phyloP scores from a whole-genome alignment of 2,888 invertebrate species.

The Ashinkailepas kermadecensis region DNA sequence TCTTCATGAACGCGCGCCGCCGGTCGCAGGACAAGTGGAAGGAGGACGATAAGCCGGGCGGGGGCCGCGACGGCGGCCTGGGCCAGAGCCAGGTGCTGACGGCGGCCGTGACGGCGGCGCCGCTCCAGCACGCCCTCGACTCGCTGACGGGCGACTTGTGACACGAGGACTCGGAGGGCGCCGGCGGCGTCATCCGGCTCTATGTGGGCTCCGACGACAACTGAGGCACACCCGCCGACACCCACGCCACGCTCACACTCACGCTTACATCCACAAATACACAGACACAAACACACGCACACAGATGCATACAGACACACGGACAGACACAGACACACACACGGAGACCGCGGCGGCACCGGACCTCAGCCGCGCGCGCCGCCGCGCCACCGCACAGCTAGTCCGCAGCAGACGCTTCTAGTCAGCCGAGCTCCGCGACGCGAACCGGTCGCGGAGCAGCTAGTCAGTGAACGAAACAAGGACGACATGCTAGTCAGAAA shows the following conservation, averaged over 20 bases:
- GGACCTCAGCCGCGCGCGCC: neutral
- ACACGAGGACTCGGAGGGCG: constrained; percentile 25
- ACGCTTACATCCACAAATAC: neutral
- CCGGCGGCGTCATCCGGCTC: constrained; percentile 27
- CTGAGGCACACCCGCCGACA: neutral
- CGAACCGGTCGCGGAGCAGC: neutral
- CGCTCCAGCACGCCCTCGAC: constrained; percentile 25
- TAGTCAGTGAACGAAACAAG: constrained; percentile 3
- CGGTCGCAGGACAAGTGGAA: constrained; percentile 89
- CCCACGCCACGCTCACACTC: neutral
- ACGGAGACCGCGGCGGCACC: neutral
- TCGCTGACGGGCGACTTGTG: constrained; percentile 24
- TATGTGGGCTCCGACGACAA: constrained; percentile 18
- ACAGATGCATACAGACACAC: too few relatives aligned
- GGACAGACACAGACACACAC: neutral
- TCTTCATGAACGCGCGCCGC: constrained; percentile 99
- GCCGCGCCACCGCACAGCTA: neutral
- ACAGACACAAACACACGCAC: neutral
- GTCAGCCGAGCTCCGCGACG: neutral
- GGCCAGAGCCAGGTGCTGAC: constrained; percentile 27
- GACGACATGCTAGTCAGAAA: neutral
- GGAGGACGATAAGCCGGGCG: constrained; percentile 60
- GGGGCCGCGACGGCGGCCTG: constrained; percentile 13
- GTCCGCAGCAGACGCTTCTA: constrained; percentile 1
- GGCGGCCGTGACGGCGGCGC: constrained; percentile 24